These are phyloP conservation scores for Itoplectis maculator DNA, from an alignment of 2,888 invertebrate species.

Conservation along the genomic window DNA sequence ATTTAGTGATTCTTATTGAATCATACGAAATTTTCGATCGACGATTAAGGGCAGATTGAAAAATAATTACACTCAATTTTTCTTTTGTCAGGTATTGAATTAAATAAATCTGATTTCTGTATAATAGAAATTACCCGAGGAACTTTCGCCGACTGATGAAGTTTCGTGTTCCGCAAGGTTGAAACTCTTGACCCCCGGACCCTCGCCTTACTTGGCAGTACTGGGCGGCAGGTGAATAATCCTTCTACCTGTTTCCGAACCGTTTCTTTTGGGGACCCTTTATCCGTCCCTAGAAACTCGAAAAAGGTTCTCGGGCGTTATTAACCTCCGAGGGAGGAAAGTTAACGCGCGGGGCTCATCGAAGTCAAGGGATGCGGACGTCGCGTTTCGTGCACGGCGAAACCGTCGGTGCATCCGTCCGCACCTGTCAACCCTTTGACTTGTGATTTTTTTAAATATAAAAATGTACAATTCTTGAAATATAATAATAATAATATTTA, in stretches of 20 bases:
- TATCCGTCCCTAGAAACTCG: not conserved
- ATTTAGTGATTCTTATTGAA: too few relatives aligned
- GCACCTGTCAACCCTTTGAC: constrained; percentile 35
- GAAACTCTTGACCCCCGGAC: not conserved
- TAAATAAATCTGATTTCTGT: not conserved
- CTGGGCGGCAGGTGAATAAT: constrained; percentile 40
- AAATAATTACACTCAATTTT: not conserved
- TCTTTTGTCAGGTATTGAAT: not conserved
- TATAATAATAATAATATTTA: too few relatives aligned
- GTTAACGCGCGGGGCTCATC: not conserved
- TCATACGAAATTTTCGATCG: too few relatives aligned
- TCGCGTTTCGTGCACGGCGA: not conserved
- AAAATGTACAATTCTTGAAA: too few relatives aligned
- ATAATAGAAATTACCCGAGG: not conserved
- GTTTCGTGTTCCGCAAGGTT: not conserved
- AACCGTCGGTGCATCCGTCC: constrained; percentile 11
- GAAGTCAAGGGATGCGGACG: not conserved
- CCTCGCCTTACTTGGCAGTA: constrained; percentile 20
- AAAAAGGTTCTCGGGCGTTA: constrained; percentile 10
- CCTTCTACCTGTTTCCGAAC: constrained; percentile 48
- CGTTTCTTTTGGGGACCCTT: constrained; percentile 7
- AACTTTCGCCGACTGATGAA: not conserved
- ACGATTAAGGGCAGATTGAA: too few relatives aligned
- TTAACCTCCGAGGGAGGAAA: constrained; percentile 26
- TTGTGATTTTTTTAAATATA: not conserved